Evolutionary conservation across 1,140 invertebrate genomes (phyloP).

Genomic region (Daktulosphaira vitifoliae): DNA sequence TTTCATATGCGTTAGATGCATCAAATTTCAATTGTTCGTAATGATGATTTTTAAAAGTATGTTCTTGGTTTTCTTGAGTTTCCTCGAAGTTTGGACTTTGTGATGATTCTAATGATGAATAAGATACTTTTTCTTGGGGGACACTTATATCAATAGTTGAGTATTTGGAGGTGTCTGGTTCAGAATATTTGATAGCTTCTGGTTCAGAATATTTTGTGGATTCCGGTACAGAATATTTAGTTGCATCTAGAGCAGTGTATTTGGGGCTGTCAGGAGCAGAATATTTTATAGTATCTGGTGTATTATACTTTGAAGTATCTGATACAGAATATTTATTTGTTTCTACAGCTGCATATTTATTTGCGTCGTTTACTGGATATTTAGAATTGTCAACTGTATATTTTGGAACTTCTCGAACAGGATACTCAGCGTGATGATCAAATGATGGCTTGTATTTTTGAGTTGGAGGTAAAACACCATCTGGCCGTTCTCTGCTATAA

Average conservation of each 20-base stretch:
- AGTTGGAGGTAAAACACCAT: conserved; percentile 16
- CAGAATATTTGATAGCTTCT: conserved; percentile 32
- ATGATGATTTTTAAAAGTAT: conserved; percentile 32
- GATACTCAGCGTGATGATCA: conserved; percentile 31
- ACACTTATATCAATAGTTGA: conserved; percentile 19
- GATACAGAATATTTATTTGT: conserved; percentile 27
- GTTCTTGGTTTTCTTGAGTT: conserved; percentile 15
- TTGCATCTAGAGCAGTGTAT: conserved; percentile 33
- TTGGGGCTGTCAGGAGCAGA: conserved; percentile 35
- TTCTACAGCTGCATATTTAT: conserved; percentile 35
- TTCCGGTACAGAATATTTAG: conserved; percentile 25
- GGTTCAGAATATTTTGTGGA: conserved; percentile 34
- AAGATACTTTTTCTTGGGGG: conserved; percentile 34
- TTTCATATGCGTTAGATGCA: conserved; percentile 15
- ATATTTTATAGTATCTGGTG: conserved; percentile 34
- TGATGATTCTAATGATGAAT: conserved; percentile 9
- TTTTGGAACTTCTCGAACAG: conserved; percentile 30
- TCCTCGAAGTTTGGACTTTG: not conserved
- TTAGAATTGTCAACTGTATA: not conserved
- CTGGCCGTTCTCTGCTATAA: conserved; percentile 34
- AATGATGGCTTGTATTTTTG: conserved; percentile 34
- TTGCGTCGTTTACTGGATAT: conserved; percentile 17
- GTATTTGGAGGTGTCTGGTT: conserved; percentile 35
- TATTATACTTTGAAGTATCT: conserved; percentile 32
- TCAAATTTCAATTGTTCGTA: conserved; percentile 30